These are phyloP conservation scores for Ptyas mucosa DNA, from an alignment of 2,113 vertebrate species.

Conservation along the genomic window DNA sequence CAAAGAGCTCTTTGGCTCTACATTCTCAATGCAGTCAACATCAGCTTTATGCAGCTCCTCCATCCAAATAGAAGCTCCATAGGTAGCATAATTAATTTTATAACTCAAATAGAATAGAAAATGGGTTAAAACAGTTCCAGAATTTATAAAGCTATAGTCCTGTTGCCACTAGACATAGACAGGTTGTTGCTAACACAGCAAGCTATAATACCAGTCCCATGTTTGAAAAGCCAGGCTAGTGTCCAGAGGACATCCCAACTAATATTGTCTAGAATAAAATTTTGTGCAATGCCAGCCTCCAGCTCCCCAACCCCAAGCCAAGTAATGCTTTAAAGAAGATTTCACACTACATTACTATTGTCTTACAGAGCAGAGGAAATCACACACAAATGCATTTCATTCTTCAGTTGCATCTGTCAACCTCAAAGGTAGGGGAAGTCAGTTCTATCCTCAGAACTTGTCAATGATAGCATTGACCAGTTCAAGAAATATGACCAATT, in stretches of 20 bases:
- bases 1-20: not conserved
- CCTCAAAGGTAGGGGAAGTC: not conserved
- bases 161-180: not conserved
- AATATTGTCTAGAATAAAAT: not conserved
- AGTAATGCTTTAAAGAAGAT: slow-evolving; percentile 24
- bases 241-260: slow-evolving; percentile 34
- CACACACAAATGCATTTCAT: not conserved
- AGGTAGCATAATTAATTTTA: not conserved
- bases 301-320: slow-evolving; percentile 22
- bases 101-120: not conserved
- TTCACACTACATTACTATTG: not conserved
- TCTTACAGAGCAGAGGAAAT: slow-evolving; percentile 1
- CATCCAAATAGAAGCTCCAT: not conserved
- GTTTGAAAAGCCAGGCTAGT: slow-evolving; percentile 32
- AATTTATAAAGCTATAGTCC: not conserved
- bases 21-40: not conserved
- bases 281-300: slow-evolving; percentile 43
- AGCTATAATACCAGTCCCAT: not conserved
- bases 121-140: not conserved
- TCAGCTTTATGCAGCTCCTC: not conserved
- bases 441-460: not conserved
- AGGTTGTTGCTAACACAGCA: not conserved
- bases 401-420: not conserved
- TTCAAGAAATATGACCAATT: not conserved
- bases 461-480: not conserved